phyloP scores from a whole-genome alignment of 2,888 invertebrate genomes.

The Bimastos eiseni region DNA sequence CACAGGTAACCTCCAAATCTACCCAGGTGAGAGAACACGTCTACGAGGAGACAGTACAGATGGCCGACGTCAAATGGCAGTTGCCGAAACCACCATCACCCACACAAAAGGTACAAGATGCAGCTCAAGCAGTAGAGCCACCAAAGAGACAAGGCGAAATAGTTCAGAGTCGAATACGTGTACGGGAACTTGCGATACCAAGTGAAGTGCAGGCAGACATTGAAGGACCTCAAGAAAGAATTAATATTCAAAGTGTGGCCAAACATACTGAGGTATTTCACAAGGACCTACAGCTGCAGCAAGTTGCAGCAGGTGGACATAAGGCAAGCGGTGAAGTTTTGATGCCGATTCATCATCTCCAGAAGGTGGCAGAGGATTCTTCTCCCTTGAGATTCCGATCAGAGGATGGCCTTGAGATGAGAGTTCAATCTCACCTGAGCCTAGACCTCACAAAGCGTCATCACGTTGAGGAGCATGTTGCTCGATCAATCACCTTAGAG shows the following conservation, averaged over 20 bases:
- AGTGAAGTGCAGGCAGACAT: not conserved
- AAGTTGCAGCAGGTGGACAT: not conserved
- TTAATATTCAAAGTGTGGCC: not conserved
- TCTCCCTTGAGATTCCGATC: not conserved
- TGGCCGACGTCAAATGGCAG: conserved; percentile 49
- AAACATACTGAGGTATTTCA: not conserved
- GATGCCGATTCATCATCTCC: not conserved
- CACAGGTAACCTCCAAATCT: conserved; percentile 32
- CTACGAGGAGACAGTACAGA: conserved; percentile 45
- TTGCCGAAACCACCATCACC: conserved; percentile 33
- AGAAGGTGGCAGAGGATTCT: not conserved
- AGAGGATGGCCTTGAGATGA: not conserved
- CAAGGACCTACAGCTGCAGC: not conserved
- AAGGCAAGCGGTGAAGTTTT: not conserved
- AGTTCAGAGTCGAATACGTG: not conserved
- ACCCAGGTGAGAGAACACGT: conserved; percentile 40
- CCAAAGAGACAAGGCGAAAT: not conserved
- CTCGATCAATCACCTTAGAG: not conserved
- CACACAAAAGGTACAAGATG: not conserved
- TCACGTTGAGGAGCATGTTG: not conserved
- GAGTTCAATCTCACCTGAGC: not conserved
- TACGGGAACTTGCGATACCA: not conserved
- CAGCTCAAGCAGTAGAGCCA: not conserved
- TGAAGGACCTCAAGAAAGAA: conserved; percentile 13
- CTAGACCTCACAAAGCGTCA: not conserved